Percentiles rank a stretch among this genome's conserved stretches.
These are phyloP conservation scores for Acleris emargana DNA, from an alignment of 2,888 invertebrate species.

Conservation along the genomic window DNA sequence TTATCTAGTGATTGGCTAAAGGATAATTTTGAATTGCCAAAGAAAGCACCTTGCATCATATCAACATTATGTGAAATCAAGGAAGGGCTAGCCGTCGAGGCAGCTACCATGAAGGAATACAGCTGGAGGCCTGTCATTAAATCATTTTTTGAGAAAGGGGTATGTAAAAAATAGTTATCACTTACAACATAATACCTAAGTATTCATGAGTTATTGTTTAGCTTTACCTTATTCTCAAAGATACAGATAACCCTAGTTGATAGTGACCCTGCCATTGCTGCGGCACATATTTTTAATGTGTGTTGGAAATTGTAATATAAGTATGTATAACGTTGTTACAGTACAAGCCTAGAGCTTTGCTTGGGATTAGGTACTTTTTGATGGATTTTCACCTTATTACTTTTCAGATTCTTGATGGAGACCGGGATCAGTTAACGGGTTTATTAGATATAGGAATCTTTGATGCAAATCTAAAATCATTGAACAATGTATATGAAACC, in stretches of 20 bases:
- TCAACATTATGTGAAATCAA: constrained; percentile 91
- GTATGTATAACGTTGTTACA: no score
- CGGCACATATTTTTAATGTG: no score
- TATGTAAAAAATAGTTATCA: constrained; percentile 54
- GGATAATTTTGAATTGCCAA: constrained; percentile 83
- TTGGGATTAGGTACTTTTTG: neutral
- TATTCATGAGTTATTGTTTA: no score
- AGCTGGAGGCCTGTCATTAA: constrained; percentile 91
- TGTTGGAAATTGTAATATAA: no score
- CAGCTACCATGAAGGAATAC: constrained; percentile 95
- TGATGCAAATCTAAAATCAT: constrained; percentile 92
- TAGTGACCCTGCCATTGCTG: no score
- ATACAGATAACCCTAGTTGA: no score
- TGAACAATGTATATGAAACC: constrained; percentile 95
- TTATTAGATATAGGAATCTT: constrained; percentile 91
- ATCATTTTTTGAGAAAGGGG: constrained; percentile 88
- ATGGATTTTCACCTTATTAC: neutral
- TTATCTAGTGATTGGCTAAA: constrained; percentile 88
- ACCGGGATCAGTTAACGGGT: constrained; percentile 87
- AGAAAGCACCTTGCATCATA: constrained; percentile 92
- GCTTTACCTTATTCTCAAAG: no score
- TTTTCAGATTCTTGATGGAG: constrained; percentile 88
- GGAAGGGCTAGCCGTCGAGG: constrained; percentile 93
- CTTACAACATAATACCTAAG: no score
- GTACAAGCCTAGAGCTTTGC: neutral